Evolutionary conservation across 2,888 invertebrate species (phyloP).

Genomic region (Zaprionus bogoriensis): DNA sequence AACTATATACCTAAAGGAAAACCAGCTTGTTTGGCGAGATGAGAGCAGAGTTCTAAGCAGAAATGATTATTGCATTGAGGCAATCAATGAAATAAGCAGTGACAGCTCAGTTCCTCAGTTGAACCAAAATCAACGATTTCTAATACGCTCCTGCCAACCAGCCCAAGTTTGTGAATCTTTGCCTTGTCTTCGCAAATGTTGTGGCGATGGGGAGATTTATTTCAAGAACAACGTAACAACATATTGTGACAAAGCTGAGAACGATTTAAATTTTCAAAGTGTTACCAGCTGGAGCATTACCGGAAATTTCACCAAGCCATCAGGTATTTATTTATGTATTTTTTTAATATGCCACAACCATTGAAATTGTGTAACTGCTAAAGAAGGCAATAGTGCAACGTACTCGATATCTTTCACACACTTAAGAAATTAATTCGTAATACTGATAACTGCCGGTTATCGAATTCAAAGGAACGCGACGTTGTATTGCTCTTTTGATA

Average conservation of each 20-base stretch:
- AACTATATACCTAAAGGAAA: constrained; percentile 58
- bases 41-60: constrained; percentile 47
- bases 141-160: constrained; percentile 70
- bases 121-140: constrained; percentile 33
- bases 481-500: too few species aligned
- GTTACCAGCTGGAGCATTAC: constrained; percentile 71
- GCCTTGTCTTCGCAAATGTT: constrained; percentile 80
- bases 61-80: constrained; percentile 78
- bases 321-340: constrained; percentile 70
- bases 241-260: constrained; percentile 66
- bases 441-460: too few species aligned
- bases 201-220: constrained; percentile 77
- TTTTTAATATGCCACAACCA: neutral
- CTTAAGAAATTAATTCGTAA: too few species aligned
- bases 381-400: neutral
- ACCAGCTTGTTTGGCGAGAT: constrained; percentile 49
- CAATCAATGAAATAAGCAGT: constrained; percentile 43
- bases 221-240: constrained; percentile 68
- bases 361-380: neutral
- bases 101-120: neutral
- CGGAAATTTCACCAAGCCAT: constrained; percentile 73
- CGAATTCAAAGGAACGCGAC: too few species aligned
- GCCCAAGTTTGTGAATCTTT: constrained; percentile 52
- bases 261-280: constrained; percentile 68
- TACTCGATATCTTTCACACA: too few species aligned